These are phyloP conservation scores for Apodemia zela DNA, from an alignment of 2,888 invertebrate genomes.

Conservation along the genomic window DNA sequence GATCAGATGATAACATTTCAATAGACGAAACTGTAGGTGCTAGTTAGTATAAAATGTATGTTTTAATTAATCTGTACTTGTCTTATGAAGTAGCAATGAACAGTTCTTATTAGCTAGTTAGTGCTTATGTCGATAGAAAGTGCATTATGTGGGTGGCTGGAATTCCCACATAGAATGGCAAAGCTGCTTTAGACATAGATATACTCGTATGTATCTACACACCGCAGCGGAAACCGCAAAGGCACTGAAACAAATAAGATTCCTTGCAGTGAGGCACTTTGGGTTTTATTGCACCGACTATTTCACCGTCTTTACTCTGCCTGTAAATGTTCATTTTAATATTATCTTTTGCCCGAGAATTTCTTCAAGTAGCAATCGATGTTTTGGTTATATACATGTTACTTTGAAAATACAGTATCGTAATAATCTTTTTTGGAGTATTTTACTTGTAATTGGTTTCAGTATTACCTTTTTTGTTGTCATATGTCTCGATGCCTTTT, in stretches of 20 bases:
- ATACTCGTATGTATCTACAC: neutral
- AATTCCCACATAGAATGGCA: neutral
- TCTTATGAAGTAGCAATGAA: neutral
- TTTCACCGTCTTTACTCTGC: neutral
- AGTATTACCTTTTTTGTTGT: too few relatives aligned
- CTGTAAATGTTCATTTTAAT: neutral
- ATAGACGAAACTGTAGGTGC: too few relatives aligned
- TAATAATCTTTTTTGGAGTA: too few relatives aligned
- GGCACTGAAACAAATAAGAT: conserved; percentile 10
- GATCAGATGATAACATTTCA: too few relatives aligned
- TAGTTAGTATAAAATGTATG: too few relatives aligned
- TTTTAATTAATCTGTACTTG: neutral
- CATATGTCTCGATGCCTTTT: too few relatives aligned
- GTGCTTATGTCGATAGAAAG: neutral
- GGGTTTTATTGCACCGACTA: neutral
- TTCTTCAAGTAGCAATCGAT: too few relatives aligned
- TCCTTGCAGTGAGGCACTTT: neutral
- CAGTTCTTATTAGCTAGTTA: neutral
- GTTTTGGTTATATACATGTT: too few relatives aligned
- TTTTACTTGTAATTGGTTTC: too few relatives aligned
- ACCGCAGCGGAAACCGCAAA: conserved; percentile 8
- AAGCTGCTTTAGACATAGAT: conserved; percentile 6
- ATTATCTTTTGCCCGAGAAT: too few relatives aligned
- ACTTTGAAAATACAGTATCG: too few relatives aligned
- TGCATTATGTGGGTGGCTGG: neutral